Conservation (phyloP, 2,888 invertebrate species). For the Willowsia nigromaculata region DNA sequence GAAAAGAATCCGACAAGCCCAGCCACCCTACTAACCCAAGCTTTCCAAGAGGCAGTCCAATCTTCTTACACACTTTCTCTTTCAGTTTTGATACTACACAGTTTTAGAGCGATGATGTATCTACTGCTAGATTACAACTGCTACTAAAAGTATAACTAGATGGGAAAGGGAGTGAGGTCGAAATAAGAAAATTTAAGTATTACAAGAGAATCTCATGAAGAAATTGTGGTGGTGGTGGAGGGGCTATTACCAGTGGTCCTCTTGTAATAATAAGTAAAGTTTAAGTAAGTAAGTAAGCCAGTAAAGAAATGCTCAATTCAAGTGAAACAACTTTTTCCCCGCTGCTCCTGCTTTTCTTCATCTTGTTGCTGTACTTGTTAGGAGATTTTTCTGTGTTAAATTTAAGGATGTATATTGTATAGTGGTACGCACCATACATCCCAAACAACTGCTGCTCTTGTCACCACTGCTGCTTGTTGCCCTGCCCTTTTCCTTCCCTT, state of each 20-base stretch:
- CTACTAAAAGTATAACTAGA: background rate
- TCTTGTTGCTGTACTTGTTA: conserved; percentile 42
- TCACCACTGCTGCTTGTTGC: conserved; percentile 36
- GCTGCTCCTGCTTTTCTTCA: conserved; percentile 40
- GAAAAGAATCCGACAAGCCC: too few relatives aligned
- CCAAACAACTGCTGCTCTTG: background rate
- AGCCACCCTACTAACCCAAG: too few relatives aligned
- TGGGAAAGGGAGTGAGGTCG: background rate
- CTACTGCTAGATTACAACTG: too few relatives aligned
- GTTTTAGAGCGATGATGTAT: too few relatives aligned
- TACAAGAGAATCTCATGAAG: conserved; percentile 24
- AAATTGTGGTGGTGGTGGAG: conserved; percentile 2
- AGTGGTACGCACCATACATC: conserved; percentile 10
- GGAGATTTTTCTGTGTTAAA: conserved; percentile 27
- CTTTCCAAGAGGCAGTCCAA: too few relatives aligned
- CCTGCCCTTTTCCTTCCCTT: conserved; percentile 61
- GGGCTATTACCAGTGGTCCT: conserved; percentile 9
- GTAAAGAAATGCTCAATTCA: conserved; percentile 64
- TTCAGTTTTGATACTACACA: too few relatives aligned
- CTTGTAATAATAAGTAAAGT: conserved; percentile 65
- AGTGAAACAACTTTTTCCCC: conserved; percentile 63
- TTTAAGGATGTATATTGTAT: background rate
- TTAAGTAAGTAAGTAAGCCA: conserved; percentile 36
- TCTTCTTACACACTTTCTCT: too few relatives aligned
- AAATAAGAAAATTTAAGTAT: conserved; percentile 45